Percentiles rank a stretch among this genome's conserved stretches.
Conservation (phyloP, 2,888 invertebrate species). For the Drosophila mimetica region DNA sequence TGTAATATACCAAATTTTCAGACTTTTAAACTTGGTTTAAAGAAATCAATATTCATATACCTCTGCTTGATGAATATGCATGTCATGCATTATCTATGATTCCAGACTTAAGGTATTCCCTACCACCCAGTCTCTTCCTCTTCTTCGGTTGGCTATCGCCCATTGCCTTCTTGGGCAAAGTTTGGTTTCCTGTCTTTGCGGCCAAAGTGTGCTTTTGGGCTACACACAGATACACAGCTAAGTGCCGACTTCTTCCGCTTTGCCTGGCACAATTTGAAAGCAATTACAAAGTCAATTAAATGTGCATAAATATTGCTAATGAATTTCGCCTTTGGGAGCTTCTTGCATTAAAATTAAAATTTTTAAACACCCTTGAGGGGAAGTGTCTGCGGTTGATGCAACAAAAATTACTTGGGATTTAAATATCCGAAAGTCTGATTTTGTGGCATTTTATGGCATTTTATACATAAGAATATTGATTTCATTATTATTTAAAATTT, state of each 20-base stretch:
- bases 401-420: slow-evolving; percentile 13
- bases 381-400: slow-evolving; percentile 23
- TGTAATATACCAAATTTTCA: too few species aligned
- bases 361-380: not conserved
- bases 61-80: not conserved
- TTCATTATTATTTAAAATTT: slow-evolving; percentile 11
- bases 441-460: slow-evolving; percentile 1
- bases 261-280: slow-evolving; percentile 53
- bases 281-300: slow-evolving; percentile 66
- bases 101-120: not conserved
- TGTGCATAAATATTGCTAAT: slow-evolving; percentile 67
- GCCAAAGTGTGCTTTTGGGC: slow-evolving; percentile 38
- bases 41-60: not conserved
- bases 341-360: slow-evolving; percentile 13
- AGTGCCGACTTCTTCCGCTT: slow-evolving; percentile 23
- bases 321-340: slow-evolving; percentile 37
- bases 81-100: slow-evolving; percentile 6
- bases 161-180: slow-evolving; percentile 55
- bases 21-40: not conserved
- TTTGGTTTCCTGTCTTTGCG: slow-evolving; percentile 58
- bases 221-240: slow-evolving; percentile 5
- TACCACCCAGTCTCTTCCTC: not conserved
- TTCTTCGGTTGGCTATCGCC: slow-evolving; percentile 11
- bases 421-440: not conserved
- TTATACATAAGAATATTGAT: not conserved